phyloP scores from a whole-genome alignment of 2,888 invertebrate genomes.

The Creontiades dilutus region DNA sequence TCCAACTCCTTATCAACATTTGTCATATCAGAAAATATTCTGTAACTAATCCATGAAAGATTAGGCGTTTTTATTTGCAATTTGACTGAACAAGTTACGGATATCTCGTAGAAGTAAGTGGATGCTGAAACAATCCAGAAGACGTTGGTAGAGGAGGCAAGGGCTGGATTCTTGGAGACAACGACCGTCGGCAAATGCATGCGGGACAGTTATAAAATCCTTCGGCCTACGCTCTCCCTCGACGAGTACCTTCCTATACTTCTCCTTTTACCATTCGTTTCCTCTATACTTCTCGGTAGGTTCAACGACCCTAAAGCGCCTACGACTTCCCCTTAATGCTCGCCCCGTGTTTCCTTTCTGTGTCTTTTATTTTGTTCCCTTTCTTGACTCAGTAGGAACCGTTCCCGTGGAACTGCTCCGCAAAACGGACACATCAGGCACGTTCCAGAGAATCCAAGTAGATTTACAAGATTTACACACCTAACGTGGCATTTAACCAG shows the following conservation, averaged over 20 bases:
- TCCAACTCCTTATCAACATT: no score
- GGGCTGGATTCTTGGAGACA: no score
- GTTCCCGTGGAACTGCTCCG: neutral
- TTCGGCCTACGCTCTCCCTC: constrained; percentile 1
- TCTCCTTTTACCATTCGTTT: neutral
- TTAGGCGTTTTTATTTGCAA: no score
- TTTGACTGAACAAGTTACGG: no score
- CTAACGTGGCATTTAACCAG: no score
- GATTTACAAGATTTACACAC: neutral
- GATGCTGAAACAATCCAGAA: no score
- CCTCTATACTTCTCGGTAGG: constrained; percentile 2
- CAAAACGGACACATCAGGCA: neutral
- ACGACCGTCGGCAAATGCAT: no score
- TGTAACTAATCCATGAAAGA: no score
- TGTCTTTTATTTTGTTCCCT: neutral
- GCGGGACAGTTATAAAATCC: neutral
- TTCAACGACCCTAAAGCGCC: neutral
- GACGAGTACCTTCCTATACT: neutral
- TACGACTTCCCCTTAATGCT: neutral
- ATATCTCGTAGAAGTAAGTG: no score
- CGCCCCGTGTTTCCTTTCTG: neutral
- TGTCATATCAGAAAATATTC: no score
- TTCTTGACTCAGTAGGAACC: neutral
- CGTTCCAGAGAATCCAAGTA: no score
- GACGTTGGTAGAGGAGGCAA: no score